Base-by-base conservation (phyloP, 2,113 vertebrate genomes). In the Leucopsar rothschildi region DNA sequence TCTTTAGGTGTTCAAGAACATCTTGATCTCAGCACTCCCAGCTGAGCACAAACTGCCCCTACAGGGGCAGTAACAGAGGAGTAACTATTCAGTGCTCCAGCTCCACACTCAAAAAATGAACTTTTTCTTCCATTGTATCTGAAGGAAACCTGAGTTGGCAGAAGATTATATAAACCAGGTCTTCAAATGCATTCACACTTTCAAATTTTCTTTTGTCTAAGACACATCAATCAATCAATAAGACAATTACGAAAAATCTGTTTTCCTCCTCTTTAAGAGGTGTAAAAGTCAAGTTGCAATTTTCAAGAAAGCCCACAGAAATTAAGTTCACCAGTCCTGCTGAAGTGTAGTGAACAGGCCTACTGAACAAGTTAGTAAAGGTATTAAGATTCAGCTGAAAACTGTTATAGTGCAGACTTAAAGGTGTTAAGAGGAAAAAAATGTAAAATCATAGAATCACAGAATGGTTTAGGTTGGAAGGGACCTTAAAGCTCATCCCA, bases 211-310 rank as follows among this genome's bases (percentile, higher is more conserved):
- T 45, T 82, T 82, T 42, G 16, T 53, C n/a, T 88, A 64, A 69
- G 64, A 35, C 16, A 15, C 20, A 35, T 42, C 8, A 63, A 42
- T 9, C 15, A 57, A 10, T 35, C 16, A 53, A 29, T 14, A 50
- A 57, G 19, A 45, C 28, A 25, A 35, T 39, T 35, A 31, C 0
- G 2, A 55, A 44, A 52, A 57, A 7, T 31, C 15, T 0, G 0
- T 39, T 71, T 90, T 63, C 17, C 15, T 47, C 5, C 40, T 71
- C 35, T 77, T 73, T 21, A 53, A 42, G 31, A 81, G 35, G 11
- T 63, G 18, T 37, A 31, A 59, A 72, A n/a, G 75, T 79, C 44
- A 59, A 37, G 4, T 18, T 37, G 47, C 8, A 14, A 63, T 73
- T 92, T 77, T 71, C 40, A 76, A 76, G 35, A 55, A 56, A 55